Evolutionary conservation across 1,140 invertebrate species (phyloP).

Genomic region (Tetraneura akinire): DNA sequence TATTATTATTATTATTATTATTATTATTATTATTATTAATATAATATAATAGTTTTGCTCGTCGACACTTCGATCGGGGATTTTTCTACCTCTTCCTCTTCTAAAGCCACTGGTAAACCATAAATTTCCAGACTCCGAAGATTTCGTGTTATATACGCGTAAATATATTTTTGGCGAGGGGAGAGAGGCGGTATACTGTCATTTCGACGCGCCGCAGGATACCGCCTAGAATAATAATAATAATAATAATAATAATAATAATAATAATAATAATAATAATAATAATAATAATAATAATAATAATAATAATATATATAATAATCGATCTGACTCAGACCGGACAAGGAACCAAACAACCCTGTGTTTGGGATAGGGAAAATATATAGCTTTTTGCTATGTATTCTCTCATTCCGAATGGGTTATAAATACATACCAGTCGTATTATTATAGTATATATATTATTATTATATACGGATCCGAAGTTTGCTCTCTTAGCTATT

Average conservation of each 20-base stretch:
- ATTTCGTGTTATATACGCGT: neutral
- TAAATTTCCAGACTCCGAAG: slow-evolving; percentile 4
- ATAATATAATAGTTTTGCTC: too few species aligned
- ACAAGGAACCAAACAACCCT: neutral
- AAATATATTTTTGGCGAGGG: too few species aligned
- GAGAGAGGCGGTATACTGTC: too few species aligned
- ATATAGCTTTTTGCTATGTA: slow-evolving; percentile 35
- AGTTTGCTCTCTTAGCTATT: neutral
- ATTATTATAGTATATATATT: neutral
- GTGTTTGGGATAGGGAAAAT: neutral
- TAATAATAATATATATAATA: neutral
- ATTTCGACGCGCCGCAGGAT: slow-evolving; percentile 3
- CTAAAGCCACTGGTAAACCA: neutral
- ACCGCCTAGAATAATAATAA: too few species aligned
- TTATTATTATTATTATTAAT: too few species aligned
- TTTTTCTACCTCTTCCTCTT: neutral
- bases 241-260: too few species aligned
- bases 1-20: too few species aligned
- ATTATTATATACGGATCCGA: neutral
- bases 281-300: too few species aligned
- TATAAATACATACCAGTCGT: slow-evolving; percentile 4
- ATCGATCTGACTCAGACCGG: slow-evolving; percentile 11
- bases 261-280: too few species aligned
- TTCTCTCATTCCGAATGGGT: neutral
- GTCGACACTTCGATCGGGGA: neutral